Evolutionary conservation across 1,140 invertebrate genomes (phyloP).

Genomic region (Cyclina sinensis): DNA sequence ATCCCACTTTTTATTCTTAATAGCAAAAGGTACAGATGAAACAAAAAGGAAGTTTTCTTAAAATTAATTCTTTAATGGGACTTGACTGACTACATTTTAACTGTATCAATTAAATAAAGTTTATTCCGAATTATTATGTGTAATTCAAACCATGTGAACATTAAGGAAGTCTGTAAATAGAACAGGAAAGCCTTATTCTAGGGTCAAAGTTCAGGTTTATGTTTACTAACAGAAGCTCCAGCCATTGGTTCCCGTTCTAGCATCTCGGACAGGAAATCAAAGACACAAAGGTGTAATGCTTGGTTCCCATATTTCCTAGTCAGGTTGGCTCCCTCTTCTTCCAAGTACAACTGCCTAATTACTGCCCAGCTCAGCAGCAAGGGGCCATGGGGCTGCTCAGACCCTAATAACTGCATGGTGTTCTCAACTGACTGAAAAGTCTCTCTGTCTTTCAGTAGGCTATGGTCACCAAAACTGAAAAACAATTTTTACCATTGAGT

Average conservation of each 20-base stretch:
- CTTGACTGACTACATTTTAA: too few species aligned
- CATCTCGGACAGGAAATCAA: slow-evolving; percentile 81
- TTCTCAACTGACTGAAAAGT: slow-evolving; percentile 81
- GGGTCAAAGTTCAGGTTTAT: too few species aligned
- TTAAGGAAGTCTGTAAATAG: too few species aligned
- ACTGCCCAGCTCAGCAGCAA: slow-evolving; percentile 86
- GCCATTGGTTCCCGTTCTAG: slow-evolving; percentile 79
- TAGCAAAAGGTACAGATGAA: too few species aligned
- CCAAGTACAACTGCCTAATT: slow-evolving; percentile 76
- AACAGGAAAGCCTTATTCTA: too few species aligned
- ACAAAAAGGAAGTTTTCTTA: too few species aligned
- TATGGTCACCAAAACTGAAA: slow-evolving; percentile 75
- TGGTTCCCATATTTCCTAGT: slow-evolving; percentile 81
- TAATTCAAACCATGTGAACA: too few species aligned
- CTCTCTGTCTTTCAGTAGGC: slow-evolving; percentile 70
- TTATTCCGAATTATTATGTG: too few species aligned
- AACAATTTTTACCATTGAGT: too few species aligned
- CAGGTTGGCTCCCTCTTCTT: slow-evolving; percentile 58
- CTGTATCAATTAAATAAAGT: too few species aligned
- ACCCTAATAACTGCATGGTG: slow-evolving; percentile 77
- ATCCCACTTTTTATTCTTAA: too few species aligned
- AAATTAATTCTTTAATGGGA: too few species aligned
- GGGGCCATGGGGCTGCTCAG: slow-evolving; percentile 81
- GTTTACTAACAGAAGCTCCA: slow-evolving; percentile 81
- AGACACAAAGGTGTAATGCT: slow-evolving; percentile 84